Percentiles rank a stretch among this genome's conserved stretches.
phyloP scores from a whole-genome alignment of 2,888 invertebrate genomes.

The Acanthosepion pharaonis region DNA sequence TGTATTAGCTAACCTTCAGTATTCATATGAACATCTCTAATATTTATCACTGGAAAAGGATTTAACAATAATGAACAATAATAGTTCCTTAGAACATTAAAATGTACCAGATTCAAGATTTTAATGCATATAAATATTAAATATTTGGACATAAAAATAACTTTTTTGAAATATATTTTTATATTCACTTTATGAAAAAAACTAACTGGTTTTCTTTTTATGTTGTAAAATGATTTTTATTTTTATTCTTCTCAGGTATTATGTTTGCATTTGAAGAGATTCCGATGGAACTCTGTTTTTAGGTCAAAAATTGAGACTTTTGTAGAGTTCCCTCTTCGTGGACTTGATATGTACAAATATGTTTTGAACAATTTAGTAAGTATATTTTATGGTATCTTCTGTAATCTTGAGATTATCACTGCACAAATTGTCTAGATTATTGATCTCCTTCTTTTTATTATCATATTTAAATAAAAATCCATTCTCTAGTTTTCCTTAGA shows the following conservation, averaged over 20 bases:
- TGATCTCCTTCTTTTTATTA: too few relatives aligned
- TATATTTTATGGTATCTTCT: constrained; percentile 41
- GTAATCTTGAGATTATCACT: too few relatives aligned
- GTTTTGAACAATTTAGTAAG: constrained; percentile 79
- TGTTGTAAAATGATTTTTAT: background rate
- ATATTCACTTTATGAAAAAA: too few relatives aligned
- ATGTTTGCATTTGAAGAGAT: constrained; percentile 87
- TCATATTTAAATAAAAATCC: too few relatives aligned
- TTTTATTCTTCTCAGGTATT: constrained; percentile 78
- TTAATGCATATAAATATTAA: background rate
- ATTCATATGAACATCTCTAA: background rate
- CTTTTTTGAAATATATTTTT: too few relatives aligned
- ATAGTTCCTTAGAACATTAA: background rate
- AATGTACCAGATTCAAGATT: background rate
- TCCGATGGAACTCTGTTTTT: constrained; percentile 87
- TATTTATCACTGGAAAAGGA: background rate
- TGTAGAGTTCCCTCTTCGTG: constrained; percentile 84
- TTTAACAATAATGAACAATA: background rate
- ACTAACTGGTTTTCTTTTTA: background rate
- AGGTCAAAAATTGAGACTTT: constrained; percentile 86
- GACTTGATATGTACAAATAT: constrained; percentile 86
- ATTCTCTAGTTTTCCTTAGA: too few relatives aligned
- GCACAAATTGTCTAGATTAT: too few relatives aligned
- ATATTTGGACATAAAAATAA: too few relatives aligned
- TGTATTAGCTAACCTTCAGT: background rate